Evolutionary conservation across 2,888 invertebrate species (phyloP).

Genomic region (Epinotia bilunana): DNA sequence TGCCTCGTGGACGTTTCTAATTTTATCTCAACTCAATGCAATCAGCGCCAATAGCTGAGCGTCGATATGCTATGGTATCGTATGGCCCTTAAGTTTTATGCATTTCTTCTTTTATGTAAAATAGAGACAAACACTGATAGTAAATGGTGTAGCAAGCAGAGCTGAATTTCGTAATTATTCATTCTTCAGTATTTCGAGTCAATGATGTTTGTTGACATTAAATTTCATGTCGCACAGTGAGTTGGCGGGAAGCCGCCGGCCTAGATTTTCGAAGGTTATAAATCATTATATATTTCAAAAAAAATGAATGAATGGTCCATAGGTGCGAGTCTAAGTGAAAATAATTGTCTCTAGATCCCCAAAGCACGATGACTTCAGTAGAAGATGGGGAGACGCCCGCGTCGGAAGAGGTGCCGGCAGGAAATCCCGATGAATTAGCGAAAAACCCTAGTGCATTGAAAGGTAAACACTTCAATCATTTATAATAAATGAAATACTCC

Average conservation of each 20-base stretch:
- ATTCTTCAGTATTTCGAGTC: background rate
- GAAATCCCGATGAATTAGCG: conserved; percentile 86
- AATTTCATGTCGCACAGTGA: conserved; percentile 43
- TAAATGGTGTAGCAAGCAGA: background rate
- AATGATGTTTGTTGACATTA: conserved; percentile 33
- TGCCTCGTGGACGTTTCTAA: conserved; percentile 39
- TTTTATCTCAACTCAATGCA: conserved; percentile 41
- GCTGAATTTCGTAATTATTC: background rate
- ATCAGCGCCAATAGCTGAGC: conserved; percentile 57
- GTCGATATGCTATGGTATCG: conserved; percentile 51
- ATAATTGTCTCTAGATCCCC: conserved; percentile 16
- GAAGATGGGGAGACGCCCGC: conserved; percentile 71
- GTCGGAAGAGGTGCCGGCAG: conserved; percentile 68
- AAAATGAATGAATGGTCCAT: background rate
- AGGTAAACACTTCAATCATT: conserved; percentile 69
- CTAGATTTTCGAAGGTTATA: conserved; percentile 50
- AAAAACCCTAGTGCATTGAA: conserved; percentile 86
- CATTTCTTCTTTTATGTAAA: conserved; percentile 6
- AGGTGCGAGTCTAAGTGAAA: conserved; percentile 12
- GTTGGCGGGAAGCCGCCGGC: conserved; percentile 59
- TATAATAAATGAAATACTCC: background rate
- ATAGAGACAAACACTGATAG: conserved; percentile 7
- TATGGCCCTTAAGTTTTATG: conserved; percentile 21
- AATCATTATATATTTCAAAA: conserved; percentile 13
- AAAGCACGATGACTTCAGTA: conserved; percentile 66